Conservation (phyloP, 2,888 invertebrate species). For the Meiosimyza platycephala region DNA sequence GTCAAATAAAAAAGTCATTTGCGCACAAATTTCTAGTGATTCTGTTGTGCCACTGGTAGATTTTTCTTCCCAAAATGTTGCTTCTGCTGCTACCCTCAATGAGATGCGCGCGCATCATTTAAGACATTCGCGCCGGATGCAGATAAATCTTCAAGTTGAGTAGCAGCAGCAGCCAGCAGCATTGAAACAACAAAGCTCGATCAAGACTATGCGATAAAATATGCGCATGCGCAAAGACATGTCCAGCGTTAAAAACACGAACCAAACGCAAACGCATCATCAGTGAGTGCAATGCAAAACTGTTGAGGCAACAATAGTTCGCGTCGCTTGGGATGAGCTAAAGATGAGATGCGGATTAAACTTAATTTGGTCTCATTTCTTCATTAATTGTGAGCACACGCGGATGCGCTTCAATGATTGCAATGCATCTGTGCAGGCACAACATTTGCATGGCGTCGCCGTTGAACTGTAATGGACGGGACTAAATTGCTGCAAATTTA, state of each 20-base stretch:
- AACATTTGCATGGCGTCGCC: conserved; percentile 25
- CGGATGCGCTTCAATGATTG: conserved; percentile 15
- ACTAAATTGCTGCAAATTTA: conserved; percentile 1
- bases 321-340: background rate
- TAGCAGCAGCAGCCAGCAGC: conserved; percentile 36
- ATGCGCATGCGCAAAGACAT: conserved; percentile 28
- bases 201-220: conserved; percentile 41
- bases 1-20: conserved; percentile 34
- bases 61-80: conserved; percentile 4
- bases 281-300: background rate
- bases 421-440: conserved; percentile 13
- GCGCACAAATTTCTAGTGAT: conserved; percentile 32
- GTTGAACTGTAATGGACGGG: no score
- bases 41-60: background rate
- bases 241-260: conserved; percentile 9
- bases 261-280: background rate
- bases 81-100: background rate
- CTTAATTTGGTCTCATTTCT: conserved; percentile 39
- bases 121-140: conserved; percentile 46
- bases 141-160: conserved; percentile 48
- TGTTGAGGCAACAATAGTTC: background rate
- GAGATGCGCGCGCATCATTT: conserved; percentile 20
- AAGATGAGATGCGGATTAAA: conserved; percentile 29
- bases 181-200: conserved; percentile 38
- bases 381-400: conserved; percentile 43